phyloP scores from a whole-genome alignment of 2,888 invertebrate genomes.

The Tyria jacobaeae region DNA sequence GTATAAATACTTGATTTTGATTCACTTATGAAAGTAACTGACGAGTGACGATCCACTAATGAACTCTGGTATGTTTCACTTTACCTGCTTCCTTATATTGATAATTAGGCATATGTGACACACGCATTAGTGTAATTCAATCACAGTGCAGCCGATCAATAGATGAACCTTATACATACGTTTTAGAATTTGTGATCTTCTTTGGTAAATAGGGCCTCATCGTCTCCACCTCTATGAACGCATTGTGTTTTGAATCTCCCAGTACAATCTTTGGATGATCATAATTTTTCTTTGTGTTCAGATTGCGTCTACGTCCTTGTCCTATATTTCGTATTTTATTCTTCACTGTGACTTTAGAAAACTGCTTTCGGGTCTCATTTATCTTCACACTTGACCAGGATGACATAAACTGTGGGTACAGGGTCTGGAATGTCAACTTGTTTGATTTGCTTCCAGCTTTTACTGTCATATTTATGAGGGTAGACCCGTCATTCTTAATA shows the following conservation, averaged over 20 bases:
- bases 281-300: not conserved
- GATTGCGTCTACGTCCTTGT: not conserved
- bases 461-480: not conserved
- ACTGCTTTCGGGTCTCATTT: not conserved
- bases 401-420: constrained; percentile 5
- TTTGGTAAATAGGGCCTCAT: not conserved
- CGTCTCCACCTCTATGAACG: not conserved
- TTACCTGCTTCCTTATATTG: too few species aligned
- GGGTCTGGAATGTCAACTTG: constrained; percentile 1
- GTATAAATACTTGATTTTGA: too few species aligned
- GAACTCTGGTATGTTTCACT: too few species aligned
- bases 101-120: too few species aligned
- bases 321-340: too few species aligned
- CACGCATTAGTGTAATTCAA: too few species aligned
- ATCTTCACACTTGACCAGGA: not conserved
- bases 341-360: not conserved
- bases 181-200: not conserved
- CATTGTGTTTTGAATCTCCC: not conserved
- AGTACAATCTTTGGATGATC: not conserved
- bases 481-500: not conserved
- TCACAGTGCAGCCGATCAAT: too few species aligned
- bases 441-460: not conserved
- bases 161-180: not conserved
- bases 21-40: too few species aligned
- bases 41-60: too few species aligned